Evolutionary conservation across 2,113 vertebrate genomes (phyloP), one percentile per base, ranked within the genome.

Genomic region (Chaetura pelagica): DNA sequence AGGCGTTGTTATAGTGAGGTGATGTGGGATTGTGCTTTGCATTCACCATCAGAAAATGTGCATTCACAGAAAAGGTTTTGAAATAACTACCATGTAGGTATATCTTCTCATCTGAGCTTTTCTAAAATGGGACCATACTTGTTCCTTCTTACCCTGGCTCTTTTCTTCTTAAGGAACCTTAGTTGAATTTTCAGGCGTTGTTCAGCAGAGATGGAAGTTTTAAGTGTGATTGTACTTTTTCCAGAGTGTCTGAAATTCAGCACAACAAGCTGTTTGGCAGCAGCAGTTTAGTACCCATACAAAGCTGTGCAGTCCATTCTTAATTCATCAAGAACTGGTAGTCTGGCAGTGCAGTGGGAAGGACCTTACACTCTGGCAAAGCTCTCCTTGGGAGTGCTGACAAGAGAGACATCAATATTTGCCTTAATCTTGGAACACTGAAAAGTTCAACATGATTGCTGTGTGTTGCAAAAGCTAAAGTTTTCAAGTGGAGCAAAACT

Each of bases 391-490:
- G 42, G 44, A 72, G 35, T 15, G 7, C 63, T 95, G 67, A 67
- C 75, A 72, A 91, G 46, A 32, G 78, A 90, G 63, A 91, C 32
- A 51, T 89, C 67, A 91, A 38, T 93, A 76, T 96, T 87, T 92
- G 42, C 30, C 22, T 81, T 89, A 29, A 30, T 90, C 52, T 71
- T 71, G 68, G 67, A 90, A 61, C 58, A 21, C 22, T 61, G 44
- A 55, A 84, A 67, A 0, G 0, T 87, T 92, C 42, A 34, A 0
- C 3, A 0, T 51, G 30, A 32, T 64, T 68, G 40, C 38, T 87
- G 5, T 26, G 24, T 79, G 42, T 86, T 80, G n/a, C 79, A 79
- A 91, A 92, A 94, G 35, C 54, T 92, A 1, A 89, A 51, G 35
- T 83, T 93, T n/a, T 83, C 24, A 1, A 66, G 34, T 32, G n/a